phyloP scores from a whole-genome alignment of 2,113 vertebrate species.

The Carassius auratus region DNA sequence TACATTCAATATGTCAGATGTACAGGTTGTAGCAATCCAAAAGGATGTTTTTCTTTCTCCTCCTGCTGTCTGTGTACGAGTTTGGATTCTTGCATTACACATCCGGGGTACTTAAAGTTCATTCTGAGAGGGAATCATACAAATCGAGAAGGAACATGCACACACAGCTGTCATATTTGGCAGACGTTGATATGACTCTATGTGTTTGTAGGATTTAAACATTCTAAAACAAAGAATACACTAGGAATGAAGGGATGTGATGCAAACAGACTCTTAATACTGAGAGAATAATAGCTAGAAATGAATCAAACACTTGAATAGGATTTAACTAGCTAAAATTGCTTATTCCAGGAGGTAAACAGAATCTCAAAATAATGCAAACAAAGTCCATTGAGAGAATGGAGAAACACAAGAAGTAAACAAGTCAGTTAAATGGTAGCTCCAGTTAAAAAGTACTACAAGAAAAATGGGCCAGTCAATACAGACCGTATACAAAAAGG shows the following conservation, averaged over 20 bases:
- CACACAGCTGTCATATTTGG: slow-evolving; percentile 30
- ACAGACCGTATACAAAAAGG: background rate
- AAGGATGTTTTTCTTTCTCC: background rate
- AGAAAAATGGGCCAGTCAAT: slow-evolving; percentile 31
- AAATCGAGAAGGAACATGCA: background rate
- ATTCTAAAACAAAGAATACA: background rate
- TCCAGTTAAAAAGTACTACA: background rate
- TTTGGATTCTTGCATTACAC: slow-evolving; percentile 9
- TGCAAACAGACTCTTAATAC: background rate
- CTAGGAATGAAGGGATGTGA: slow-evolving; percentile 3
- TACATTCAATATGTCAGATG: slow-evolving; percentile 6
- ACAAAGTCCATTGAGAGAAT: background rate
- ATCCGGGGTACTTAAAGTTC: background rate
- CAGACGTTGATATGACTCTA: background rate
- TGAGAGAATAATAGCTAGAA: background rate
- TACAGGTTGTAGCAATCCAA: background rate
- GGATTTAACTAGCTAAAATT: background rate
- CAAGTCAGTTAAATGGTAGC: background rate
- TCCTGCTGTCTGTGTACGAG: background rate
- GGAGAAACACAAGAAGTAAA: background rate
- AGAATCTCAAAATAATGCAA: background rate
- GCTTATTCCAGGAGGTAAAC: background rate
- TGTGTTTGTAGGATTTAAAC: no score
- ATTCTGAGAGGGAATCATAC: background rate
- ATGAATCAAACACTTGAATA: background rate